Percentiles rank a stretch among this genome's conserved stretches.
phyloP scores from a whole-genome alignment of 1,140 invertebrate species.

The Drosophila carrolli region DNA sequence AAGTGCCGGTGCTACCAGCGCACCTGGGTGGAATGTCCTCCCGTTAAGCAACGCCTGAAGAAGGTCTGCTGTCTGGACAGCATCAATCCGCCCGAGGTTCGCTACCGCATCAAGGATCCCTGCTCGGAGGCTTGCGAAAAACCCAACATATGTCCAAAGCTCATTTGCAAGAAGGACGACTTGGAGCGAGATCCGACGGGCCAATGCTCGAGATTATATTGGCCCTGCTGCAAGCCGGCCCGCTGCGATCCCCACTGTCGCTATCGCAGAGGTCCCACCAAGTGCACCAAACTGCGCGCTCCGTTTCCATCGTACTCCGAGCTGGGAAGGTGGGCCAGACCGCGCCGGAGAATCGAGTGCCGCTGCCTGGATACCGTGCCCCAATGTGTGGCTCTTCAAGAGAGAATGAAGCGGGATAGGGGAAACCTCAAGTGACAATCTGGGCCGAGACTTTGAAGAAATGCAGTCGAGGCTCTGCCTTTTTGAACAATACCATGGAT shows the following conservation, averaged over 20 bases:
- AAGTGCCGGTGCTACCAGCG: constrained; percentile 35
- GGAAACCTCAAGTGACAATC: background rate
- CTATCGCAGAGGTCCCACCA: accelerated
- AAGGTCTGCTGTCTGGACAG: constrained; percentile 56
- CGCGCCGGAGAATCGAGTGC: constrained; percentile 2
- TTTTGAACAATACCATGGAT: background rate
- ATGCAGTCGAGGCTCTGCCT: background rate
- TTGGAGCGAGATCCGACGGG: background rate
- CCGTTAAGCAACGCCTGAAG: constrained; percentile 11
- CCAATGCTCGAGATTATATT: constrained; percentile 13
- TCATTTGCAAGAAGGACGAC: constrained; percentile 2
- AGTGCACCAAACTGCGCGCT: constrained; percentile 16
- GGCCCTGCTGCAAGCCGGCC: constrained; percentile 46
- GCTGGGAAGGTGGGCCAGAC: background rate
- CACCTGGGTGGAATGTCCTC: constrained; percentile 60
- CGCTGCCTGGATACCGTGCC: background rate
- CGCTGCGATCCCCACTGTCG: constrained; percentile 12
- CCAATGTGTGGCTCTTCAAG: constrained; percentile 1
- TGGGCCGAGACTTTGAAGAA: no score
- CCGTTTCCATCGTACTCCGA: constrained; percentile 48
- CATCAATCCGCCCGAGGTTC: constrained; percentile 49
- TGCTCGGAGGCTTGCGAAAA: constrained; percentile 15
- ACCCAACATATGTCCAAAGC: constrained; percentile 9
- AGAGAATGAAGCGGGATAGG: background rate
- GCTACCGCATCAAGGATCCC: constrained; percentile 5